phyloP scores from a whole-genome alignment of 2,113 vertebrate species.

The Micronycteris hirsuta region DNA sequence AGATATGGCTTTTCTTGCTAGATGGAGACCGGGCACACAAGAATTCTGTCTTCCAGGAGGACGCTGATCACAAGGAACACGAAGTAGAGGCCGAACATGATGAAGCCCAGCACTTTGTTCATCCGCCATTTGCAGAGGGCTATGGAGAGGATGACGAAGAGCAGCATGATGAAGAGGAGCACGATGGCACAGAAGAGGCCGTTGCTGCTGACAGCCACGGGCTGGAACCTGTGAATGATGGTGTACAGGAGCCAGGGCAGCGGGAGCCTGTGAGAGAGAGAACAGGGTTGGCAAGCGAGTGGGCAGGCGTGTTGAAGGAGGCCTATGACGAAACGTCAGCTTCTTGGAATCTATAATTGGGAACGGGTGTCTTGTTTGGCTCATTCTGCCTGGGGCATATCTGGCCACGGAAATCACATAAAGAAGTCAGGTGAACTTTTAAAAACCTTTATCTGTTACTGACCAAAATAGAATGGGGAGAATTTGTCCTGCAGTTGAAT shows the following conservation, averaged over 20 bases:
- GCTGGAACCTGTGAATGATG: slow-evolving; percentile 77
- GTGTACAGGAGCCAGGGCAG: slow-evolving; percentile 93
- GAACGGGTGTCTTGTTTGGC: not conserved
- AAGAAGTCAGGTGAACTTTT: not conserved
- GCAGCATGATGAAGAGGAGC: slow-evolving; percentile 97
- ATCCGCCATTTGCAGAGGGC: slow-evolving; percentile 95
- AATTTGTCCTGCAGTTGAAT: not conserved
- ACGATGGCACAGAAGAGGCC: slow-evolving; percentile 97
- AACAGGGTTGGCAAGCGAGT: not conserved
- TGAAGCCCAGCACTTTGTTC: slow-evolving; percentile 95
- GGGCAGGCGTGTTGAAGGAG: not conserved
- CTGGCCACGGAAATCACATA: not conserved
- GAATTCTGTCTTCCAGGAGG: slow-evolving; percentile 92
- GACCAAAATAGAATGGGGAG: not conserved
- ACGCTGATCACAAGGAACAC: slow-evolving; percentile 95
- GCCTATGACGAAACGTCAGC: accelerated
- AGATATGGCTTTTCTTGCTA: slow-evolving; percentile 78
- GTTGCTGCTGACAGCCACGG: slow-evolving; percentile 93
- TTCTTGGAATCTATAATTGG: not conserved
- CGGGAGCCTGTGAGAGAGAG: slow-evolving; percentile 85
- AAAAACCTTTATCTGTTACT: not conserved
- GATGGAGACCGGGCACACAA: slow-evolving; percentile 90
- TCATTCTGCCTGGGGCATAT: accelerated
- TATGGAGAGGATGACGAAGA: slow-evolving; percentile 96
- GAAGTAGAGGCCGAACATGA: slow-evolving; percentile 95